Evolutionary conservation across 2,113 vertebrate genomes (phyloP), one percentile per base, ranked within the genome.

Genomic region (Malurus alboscapulatus): DNA sequence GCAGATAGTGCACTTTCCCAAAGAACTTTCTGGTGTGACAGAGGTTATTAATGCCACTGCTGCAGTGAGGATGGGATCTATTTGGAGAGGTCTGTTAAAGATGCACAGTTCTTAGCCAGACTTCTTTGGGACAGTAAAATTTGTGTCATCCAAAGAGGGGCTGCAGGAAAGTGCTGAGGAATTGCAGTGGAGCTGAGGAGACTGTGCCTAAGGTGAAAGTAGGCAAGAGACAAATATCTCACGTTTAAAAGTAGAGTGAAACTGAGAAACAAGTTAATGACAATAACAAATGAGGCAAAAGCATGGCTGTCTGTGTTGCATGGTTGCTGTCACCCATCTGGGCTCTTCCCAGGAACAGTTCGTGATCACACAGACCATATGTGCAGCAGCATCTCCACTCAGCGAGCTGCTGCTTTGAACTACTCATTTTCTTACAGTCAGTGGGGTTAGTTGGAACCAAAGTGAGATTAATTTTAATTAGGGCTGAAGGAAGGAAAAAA

Each of bases 401-500:
- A 47, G 68, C 0, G 6, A 90, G 77, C 66, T 93, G 73, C 44
- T 87, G 51, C 14, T 80, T 20, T 88, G 58, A 96, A 50, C 87
- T 67, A 68, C 78, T 51, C 29, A 57, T 85, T 93, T 84, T 57
- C 74, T 65, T 69, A 58, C 26, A 48, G 38, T 85, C 77, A 73
- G 27, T 54, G 78, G 48, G n/a, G n/a, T 57, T 81, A 71, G 8
- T 25, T 47, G 51, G 25, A 93, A 69, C 67, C 87, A 94, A 79
- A 92, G 29, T 65, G 47, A n/a, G 88, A 95, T 84, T 95, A 50
- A 88, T 92, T 97, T 95, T 94, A 95, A 96, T 95, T 93, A 74
- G 76, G 59, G 26, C 42, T 78, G 53, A 91, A 78, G 18, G n/a
- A 74, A 92, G 32, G 38, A 73, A 90, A 93, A 81, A 53, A 16